Percentiles rank a stretch among this genome's conserved stretches.
phyloP scores from a whole-genome alignment of 2,797 vertebrate species.

The Molossus alvarezi region DNA sequence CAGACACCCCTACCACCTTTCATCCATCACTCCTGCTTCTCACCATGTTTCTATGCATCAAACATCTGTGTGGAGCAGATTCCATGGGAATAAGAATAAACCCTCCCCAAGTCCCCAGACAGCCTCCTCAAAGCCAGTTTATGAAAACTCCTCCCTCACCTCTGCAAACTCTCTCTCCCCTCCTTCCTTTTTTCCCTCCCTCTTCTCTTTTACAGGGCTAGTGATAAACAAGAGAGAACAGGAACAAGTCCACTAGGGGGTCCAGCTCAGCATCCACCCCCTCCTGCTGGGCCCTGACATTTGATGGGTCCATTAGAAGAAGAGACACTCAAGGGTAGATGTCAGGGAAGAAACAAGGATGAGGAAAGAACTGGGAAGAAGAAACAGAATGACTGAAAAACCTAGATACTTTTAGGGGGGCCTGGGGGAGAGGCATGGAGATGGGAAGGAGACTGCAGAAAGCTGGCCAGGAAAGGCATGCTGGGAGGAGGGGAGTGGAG shows the following conservation, averaged over 20 bases:
- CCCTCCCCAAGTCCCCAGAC: not conserved
- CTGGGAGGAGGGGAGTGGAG: not conserved
- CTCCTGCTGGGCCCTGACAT: constrained; percentile 82
- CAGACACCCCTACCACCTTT: not conserved
- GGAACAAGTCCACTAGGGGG: constrained; percentile 54
- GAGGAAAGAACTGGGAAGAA: not conserved
- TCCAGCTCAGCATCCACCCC: not conserved
- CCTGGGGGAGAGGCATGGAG: constrained; percentile 23
- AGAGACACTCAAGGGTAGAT: not conserved
- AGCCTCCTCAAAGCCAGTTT: not conserved
- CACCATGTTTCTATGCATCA: not conserved
- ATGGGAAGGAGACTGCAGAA: not conserved
- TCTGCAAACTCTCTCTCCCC: not conserved
- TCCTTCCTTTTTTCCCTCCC: not conserved
- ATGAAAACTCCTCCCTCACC: constrained; percentile 47
- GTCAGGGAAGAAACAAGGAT: not conserved
- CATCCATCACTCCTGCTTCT: not conserved
- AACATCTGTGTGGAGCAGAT: not conserved
- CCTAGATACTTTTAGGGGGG: constrained; percentile 26
- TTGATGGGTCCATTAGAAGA: constrained; percentile 63
- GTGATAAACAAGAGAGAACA: constrained; percentile 59
- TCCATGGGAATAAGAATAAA: constrained; percentile 12
- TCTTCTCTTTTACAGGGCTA: constrained; percentile 12
- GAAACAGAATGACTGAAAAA: constrained; percentile 41
- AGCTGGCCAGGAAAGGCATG: not conserved